Evolutionary conservation across 2,113 vertebrate species (phyloP).

Genomic region (Mus pahari): DNA sequence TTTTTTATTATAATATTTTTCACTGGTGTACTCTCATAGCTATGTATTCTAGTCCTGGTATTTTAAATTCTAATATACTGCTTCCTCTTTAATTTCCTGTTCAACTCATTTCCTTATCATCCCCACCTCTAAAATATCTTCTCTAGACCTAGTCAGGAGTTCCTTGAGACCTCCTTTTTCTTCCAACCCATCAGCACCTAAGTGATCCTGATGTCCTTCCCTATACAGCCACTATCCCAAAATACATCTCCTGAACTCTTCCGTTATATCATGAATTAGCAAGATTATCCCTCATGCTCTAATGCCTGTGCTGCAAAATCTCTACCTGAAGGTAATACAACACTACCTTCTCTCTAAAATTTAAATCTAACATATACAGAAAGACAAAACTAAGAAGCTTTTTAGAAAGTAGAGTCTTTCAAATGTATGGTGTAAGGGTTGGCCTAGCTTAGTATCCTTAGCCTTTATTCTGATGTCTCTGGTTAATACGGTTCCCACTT

Average conservation of each 20-base stretch:
- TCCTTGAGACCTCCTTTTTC: not conserved
- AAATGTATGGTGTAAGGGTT: not conserved
- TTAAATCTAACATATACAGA: slow-evolving; percentile 30
- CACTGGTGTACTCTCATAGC: not conserved
- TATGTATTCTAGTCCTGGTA: slow-evolving; percentile 22
- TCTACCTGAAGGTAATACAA: not conserved
- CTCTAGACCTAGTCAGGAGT: not conserved
- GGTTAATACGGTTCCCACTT: not conserved
- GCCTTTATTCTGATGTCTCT: slow-evolving; percentile 4
- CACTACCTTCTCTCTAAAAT: slow-evolving; percentile 14
- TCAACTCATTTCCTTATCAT: not conserved
- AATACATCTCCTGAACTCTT: not conserved
- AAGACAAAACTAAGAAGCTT: not conserved
- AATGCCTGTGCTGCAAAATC: slow-evolving; percentile 15
- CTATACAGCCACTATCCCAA: not conserved
- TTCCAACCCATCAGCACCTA: not conserved
- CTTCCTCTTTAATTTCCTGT: not conserved
- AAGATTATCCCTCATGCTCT: not conserved
- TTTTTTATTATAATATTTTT: slow-evolving; percentile 30
- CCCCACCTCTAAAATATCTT: not conserved
- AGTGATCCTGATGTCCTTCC: slow-evolving; percentile 22
- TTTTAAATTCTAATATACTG: slow-evolving; percentile 50
- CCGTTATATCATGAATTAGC: not conserved
- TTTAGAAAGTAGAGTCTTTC: not conserved
- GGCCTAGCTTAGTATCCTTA: not conserved